Evolutionary conservation across 1,140 invertebrate genomes (phyloP).

Genomic region (Andricus grossulariae): DNA sequence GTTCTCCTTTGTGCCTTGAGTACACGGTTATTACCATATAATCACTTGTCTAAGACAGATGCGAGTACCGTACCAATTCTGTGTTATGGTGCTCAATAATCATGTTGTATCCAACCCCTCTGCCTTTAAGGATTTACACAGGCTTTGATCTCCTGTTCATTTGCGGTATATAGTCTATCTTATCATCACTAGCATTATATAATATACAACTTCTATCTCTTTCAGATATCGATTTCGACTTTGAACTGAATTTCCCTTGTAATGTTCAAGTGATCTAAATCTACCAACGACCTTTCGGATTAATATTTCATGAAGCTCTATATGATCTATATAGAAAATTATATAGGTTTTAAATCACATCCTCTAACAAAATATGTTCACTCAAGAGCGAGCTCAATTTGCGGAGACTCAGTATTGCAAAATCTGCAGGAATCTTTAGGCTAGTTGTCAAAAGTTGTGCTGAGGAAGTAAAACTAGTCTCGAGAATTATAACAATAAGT

Average conservation of each 20-base stretch:
- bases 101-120: neutral
- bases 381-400: too few relatives aligned
- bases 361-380: too few relatives aligned
- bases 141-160: constrained; percentile 4
- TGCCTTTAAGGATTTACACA: constrained; percentile 2
- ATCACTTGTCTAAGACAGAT: neutral
- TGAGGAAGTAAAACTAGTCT: too few relatives aligned
- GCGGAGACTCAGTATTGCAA: too few relatives aligned
- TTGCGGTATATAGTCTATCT: constrained; percentile 16
- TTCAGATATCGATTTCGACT: constrained; percentile 16
- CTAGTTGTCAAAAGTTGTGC: too few relatives aligned
- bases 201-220: neutral
- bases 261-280: neutral
- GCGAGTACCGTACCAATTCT: neutral
- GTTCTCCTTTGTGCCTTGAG: neutral
- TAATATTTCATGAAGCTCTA: neutral
- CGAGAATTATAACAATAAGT: too few relatives aligned
- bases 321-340: too few relatives aligned
- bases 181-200: neutral
- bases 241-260: neutral
- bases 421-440: too few relatives aligned
- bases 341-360: too few relatives aligned
- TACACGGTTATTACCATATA: neutral
- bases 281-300: neutral
- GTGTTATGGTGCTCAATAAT: constrained; percentile 4